Evolutionary conservation across 2,888 invertebrate species (phyloP), one percentile per base, ranked within the genome.

Genomic region (Zeuzera pyrina): DNA sequence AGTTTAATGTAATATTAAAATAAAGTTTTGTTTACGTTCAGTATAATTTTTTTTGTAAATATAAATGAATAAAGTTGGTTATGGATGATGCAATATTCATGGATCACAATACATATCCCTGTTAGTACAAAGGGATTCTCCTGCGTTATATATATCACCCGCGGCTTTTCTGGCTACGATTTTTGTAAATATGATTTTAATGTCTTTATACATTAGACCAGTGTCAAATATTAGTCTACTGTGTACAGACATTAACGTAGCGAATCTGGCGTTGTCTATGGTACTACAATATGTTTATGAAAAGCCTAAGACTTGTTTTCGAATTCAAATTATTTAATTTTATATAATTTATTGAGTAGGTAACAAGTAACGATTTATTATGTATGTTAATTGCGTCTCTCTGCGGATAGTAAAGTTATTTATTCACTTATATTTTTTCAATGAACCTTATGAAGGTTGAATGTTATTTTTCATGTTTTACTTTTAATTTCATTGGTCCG

Each of bases 291-390:
- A 63, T 63, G 64, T 72, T 65, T 64, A 63, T 67, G 65, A 66
- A 57, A 79, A 72, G 77, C 79, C 78, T 79, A 78, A 79, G 79
- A 79, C 72, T 78, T 73, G 76, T 83, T 73, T 79, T 71, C n/a
- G 67, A 73, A 74, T 76, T 77, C 76, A 79, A 73, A 81, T 79
- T n/a, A 26, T 8, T 23, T 69, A 77, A n/a, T n/a, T 81, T 81
- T 83, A 83, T 79, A 69, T 81, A 78, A 79, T 67, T 79, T 79
- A 79, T 78, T 79, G 67, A 64, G 60, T 81, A 78, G 73, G 72
- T 77, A 71, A 68, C 67, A 56, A 52, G 57, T 64, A 63, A 65
- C 57, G 58, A 24, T 6, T 6, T n/a, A 11, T 25, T 40, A 50
- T 57, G 57, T 62, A 57, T 60, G 59, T 61, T 58, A 52, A 44